Conservation (phyloP, 2,113 vertebrate genomes). For the Microtus ochrogaster region DNA sequence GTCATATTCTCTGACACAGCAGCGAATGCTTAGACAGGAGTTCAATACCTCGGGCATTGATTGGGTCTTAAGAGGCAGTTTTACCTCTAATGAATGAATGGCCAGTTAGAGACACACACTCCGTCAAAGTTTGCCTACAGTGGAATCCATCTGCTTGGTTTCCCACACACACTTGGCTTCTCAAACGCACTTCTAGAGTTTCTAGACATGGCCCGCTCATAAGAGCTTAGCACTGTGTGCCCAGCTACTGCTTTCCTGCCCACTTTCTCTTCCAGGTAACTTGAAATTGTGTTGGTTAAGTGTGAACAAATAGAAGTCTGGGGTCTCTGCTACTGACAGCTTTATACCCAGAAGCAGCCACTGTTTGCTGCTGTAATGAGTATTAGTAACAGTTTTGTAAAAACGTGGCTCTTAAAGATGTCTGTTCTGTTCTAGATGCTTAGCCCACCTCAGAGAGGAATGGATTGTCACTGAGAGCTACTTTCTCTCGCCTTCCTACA, state of each 20-base stretch:
- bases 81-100: background rate
- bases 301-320: background rate
- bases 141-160: background rate
- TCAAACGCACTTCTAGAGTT: background rate
- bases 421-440: background rate
- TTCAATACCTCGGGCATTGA: background rate
- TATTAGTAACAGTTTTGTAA: background rate
- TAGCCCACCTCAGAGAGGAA: background rate
- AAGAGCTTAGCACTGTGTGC: background rate
- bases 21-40: background rate
- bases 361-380: background rate
- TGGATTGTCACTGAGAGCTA: background rate
- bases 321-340: background rate
- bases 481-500: background rate
- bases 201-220: background rate
- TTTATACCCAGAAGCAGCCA: background rate
- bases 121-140: background rate
- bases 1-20: background rate
- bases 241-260: background rate
- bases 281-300: slow-evolving; percentile 15
- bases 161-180: background rate
- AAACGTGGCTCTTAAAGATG: background rate
- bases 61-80: background rate
- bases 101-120: background rate
- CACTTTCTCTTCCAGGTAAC: background rate